Evolutionary conservation across 1,140 invertebrate genomes (phyloP), one percentile per base, ranked within the genome.

Genomic region (Cyphomyrmex costatus): DNA sequence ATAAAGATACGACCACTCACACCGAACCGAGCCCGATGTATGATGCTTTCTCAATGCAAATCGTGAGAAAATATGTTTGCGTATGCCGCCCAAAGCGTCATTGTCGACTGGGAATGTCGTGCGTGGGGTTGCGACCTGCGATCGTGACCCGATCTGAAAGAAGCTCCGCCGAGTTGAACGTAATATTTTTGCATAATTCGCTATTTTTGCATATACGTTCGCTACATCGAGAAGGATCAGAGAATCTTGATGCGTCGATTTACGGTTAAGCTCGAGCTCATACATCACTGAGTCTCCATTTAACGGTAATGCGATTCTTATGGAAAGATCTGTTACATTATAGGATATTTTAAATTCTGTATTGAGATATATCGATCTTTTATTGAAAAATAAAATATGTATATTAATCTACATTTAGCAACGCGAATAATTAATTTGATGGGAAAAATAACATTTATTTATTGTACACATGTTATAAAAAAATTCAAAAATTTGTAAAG

Each of bases 91-190:
- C 79, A 68, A 24, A 36, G 79, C 79, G 51, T 71, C 79, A 82
- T 82, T 82, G 66, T 82, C 66, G 79, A 68, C 66, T 82, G 66
- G 79, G 65, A 82, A 82, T 82, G 66, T 82, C 78, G 19, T 70
- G 77, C 77, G 77, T 73, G 66, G 66, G 51, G 79, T 73, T 82
- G 36, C 21, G 79, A 73, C 21, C 27, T 21, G 46, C 68, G 63
- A 79, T 79, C 66, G 51, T 73, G 79, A 82, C 51, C 36, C 33
- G 66, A 82, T 60, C 49, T 42, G 33, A 73, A 49, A 58, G 53
- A 42, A 82, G 51, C 36, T 73, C 27, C 19, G 51, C 33, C 51
- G n/a, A 73, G 51, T 36, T 68, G 65, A 71, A 80, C 65, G 16
- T 82, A 42, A 42, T 42, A 82, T 82, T 60, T 82, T 73, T 82